These are phyloP conservation scores for Toxotes lorentzi DNA, from an alignment of 2,797 vertebrate species.

Conservation along the genomic window DNA sequence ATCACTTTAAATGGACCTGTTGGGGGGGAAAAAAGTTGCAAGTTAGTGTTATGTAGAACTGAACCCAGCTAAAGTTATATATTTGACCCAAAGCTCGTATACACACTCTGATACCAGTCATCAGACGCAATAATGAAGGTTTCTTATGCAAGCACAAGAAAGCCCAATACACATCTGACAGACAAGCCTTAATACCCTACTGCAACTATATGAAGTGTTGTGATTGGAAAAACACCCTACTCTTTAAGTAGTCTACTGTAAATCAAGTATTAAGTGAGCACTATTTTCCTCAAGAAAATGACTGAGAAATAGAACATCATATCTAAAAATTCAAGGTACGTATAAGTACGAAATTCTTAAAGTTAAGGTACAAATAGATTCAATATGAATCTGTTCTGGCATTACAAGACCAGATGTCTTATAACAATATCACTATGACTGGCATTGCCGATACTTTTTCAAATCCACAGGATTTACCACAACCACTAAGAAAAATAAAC, in stretches of 20 bases:
- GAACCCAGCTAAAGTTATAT: background rate
- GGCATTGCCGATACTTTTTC: constrained; percentile 70
- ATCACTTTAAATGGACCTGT: constrained; percentile 42
- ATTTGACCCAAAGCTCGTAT: constrained; percentile 1
- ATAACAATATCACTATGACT: constrained; percentile 42
- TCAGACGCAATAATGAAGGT: constrained; percentile 12
- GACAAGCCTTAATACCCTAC: constrained; percentile 2
- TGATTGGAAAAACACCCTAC: constrained; percentile 2
- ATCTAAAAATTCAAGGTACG: constrained; percentile 36
- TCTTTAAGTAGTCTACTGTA: constrained; percentile 18
- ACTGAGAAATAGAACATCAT: constrained; percentile 24
- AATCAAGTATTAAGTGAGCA: constrained; percentile 3
- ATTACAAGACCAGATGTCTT: constrained; percentile 81
- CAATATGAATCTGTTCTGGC: constrained; percentile 91
- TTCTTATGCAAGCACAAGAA: constrained; percentile 33
- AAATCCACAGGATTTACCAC: constrained; percentile 83
- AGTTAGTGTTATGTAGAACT: constrained; percentile 42
- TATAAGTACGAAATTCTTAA: constrained; percentile 49
- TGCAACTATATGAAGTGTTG: constrained; percentile 18
- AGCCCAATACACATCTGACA: constrained; percentile 15
- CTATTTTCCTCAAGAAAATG: constrained; percentile 21
- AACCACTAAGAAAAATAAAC: background rate
- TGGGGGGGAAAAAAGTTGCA: background rate
- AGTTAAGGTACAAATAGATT: constrained; percentile 88
- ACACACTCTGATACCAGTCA: constrained; percentile 1